Evolutionary conservation across 2,888 invertebrate species (phyloP).

Genomic region (Mythimna pallens): DNA sequence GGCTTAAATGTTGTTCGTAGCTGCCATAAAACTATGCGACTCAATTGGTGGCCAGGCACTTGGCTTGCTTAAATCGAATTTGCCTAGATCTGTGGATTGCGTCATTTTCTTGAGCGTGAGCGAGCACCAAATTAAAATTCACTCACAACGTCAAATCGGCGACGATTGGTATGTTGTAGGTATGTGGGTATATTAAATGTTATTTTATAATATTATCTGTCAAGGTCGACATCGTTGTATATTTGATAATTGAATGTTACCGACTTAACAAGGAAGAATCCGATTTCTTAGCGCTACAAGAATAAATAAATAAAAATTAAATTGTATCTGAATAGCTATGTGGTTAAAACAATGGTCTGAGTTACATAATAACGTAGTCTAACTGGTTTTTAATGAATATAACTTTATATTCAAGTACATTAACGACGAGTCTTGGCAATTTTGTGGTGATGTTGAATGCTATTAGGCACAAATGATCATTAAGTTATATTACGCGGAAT

Average conservation of each 20-base stretch:
- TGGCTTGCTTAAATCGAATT: slow-evolving; percentile 66
- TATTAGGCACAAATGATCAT: background rate
- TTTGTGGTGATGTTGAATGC: slow-evolving; percentile 21
- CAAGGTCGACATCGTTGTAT: slow-evolving; percentile 58
- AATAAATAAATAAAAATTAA: slow-evolving; percentile 31
- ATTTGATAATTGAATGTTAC: slow-evolving; percentile 53
- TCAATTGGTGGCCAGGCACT: slow-evolving; percentile 59
- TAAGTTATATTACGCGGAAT: background rate
- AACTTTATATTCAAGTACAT: slow-evolving; percentile 3
- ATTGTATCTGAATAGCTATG: slow-evolving; percentile 9
- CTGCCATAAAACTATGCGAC: slow-evolving; percentile 56
- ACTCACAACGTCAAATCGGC: slow-evolving; percentile 64
- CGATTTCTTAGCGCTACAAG: slow-evolving; percentile 11
- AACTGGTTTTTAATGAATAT: slow-evolving; percentile 46
- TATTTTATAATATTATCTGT: slow-evolving; percentile 57
- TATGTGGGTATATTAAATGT: slow-evolving; percentile 44
- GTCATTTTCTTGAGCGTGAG: slow-evolving; percentile 70
- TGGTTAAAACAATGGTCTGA: slow-evolving; percentile 47
- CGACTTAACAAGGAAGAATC: slow-evolving; percentile 31
- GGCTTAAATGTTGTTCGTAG: slow-evolving; percentile 56
- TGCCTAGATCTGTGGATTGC: slow-evolving; percentile 73
- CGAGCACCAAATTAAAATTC: slow-evolving; percentile 70
- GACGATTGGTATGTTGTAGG: slow-evolving; percentile 52
- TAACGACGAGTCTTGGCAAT: background rate
- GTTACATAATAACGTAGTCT: slow-evolving; percentile 34